Conservation (phyloP, 2,888 invertebrate genomes). For the Gibbula magus region DNA sequence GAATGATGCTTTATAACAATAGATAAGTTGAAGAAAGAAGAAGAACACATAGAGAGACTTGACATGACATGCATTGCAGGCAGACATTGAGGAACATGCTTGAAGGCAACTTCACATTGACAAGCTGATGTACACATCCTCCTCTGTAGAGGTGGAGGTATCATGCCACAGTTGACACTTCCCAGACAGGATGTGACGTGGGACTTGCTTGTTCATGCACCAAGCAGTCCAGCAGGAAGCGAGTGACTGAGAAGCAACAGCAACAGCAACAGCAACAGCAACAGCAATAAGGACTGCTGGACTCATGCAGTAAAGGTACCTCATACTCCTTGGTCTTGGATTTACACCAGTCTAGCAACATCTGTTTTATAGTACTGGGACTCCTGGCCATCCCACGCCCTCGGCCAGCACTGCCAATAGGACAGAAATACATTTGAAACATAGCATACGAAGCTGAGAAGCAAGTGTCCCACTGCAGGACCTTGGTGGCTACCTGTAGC, state of each 20-base stretch:
- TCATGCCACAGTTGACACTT: no score
- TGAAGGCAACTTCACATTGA: neutral
- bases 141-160: no score
- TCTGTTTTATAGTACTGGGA: slow-evolving; percentile 96
- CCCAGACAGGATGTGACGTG: no score
- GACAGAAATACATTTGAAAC: neutral
- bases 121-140: no score
- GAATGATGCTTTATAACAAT: no score
- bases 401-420: slow-evolving; percentile 7
- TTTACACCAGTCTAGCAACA: slow-evolving; percentile 96
- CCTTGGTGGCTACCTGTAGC: neutral
- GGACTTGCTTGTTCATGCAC: no score
- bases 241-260: no score
- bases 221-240: no score
- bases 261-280: no score
- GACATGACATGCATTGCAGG: neutral
- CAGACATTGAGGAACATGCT: neutral
- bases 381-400: slow-evolving; percentile 85
- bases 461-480: neutral
- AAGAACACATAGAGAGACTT: neutral
- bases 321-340: slow-evolving; percentile 98
- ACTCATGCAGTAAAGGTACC: slow-evolving; percentile 79
- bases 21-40: no score
- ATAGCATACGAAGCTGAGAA: neutral
- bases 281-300: no score